Evolutionary conservation across 1,140 invertebrate genomes (phyloP).

Genomic region (Atta cephalotes): DNA sequence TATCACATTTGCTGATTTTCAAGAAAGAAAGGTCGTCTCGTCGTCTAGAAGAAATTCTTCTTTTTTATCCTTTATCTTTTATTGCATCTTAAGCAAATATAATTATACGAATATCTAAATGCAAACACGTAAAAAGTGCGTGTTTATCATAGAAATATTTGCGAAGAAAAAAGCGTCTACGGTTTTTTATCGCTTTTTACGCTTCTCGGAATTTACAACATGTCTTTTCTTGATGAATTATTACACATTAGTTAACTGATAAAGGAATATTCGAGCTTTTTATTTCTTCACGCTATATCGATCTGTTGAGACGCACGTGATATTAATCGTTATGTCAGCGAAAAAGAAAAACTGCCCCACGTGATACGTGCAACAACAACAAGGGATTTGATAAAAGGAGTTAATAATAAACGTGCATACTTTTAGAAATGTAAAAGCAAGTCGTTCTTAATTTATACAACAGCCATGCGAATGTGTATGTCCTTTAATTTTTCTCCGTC

Average conservation of each 20-base stretch:
- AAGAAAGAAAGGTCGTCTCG: conserved; percentile 1
- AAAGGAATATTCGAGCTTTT: conserved; percentile 1
- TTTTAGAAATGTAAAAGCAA: neutral
- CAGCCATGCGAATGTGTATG: too few species aligned
- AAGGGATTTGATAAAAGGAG: neutral
- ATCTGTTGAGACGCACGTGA: conserved; percentile 12
- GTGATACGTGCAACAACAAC: conserved; percentile 18
- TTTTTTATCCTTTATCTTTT: too few species aligned
- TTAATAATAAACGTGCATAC: conserved; percentile 27
- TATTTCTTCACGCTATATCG: conserved; percentile 24
- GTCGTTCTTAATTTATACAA: neutral
- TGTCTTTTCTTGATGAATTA: neutral
- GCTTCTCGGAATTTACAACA: neutral
- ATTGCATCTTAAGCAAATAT: conserved; percentile 12
- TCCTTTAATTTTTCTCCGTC: neutral
- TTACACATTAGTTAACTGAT: conserved; percentile 31
- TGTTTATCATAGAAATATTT: conserved; percentile 11
- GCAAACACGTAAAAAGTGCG: conserved; percentile 36
- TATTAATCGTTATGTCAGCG: conserved; percentile 24
- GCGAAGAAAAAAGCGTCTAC: neutral
- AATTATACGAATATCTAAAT: conserved; percentile 23
- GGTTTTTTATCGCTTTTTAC: conserved; percentile 14
- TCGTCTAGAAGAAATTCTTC: neutral
- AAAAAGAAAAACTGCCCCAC: neutral
- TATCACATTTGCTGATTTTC: neutral